These are phyloP conservation scores for Eucera pruinosa DNA, from an alignment of 2,888 invertebrate genomes.

Conservation along the genomic window DNA sequence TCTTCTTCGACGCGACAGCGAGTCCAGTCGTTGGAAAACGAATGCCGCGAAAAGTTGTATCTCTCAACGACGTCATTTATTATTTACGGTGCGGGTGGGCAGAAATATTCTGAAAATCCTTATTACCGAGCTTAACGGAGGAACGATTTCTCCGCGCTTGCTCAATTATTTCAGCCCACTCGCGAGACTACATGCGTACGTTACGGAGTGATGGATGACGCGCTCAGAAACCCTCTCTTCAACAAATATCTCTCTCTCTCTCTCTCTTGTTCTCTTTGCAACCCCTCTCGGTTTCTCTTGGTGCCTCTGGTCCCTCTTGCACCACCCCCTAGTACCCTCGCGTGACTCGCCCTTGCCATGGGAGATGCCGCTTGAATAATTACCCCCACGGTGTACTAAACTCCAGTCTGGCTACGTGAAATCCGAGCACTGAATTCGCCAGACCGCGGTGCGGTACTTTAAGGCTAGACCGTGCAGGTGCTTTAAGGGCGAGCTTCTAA, in stretches of 20 bases:
- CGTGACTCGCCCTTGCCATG: conserved; percentile 77
- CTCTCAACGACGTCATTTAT: conserved; percentile 37
- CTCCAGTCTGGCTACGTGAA: conserved; percentile 79
- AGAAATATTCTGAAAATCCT: conserved; percentile 57
- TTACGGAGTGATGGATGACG: conserved; percentile 81
- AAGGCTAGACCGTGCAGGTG: conserved; percentile 77
- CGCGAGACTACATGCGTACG: conserved; percentile 74
- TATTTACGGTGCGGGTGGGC: conserved; percentile 39
- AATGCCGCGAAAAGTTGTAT: conserved; percentile 30
- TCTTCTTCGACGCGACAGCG: neutral
- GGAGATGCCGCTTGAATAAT: conserved; percentile 83
- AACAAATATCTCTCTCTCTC: conserved; percentile 52
- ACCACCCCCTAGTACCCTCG: conserved; percentile 69
- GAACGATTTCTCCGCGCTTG: conserved; percentile 74
- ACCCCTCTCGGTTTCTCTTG: neutral
- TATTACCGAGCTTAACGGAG: conserved; percentile 54
- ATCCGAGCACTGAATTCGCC: conserved; percentile 81
- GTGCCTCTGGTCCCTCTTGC: conserved; percentile 45
- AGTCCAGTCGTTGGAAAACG: conserved; percentile 1
- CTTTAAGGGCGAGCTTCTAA: conserved; percentile 79
- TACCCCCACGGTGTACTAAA: conserved; percentile 81
- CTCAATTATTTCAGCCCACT: conserved; percentile 76
- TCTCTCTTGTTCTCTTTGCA: neutral
- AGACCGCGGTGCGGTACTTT: conserved; percentile 77
- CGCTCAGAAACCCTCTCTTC: conserved; percentile 69